Conservation (phyloP, 2,888 invertebrate genomes). For the Erpobdella octoculata region DNA sequence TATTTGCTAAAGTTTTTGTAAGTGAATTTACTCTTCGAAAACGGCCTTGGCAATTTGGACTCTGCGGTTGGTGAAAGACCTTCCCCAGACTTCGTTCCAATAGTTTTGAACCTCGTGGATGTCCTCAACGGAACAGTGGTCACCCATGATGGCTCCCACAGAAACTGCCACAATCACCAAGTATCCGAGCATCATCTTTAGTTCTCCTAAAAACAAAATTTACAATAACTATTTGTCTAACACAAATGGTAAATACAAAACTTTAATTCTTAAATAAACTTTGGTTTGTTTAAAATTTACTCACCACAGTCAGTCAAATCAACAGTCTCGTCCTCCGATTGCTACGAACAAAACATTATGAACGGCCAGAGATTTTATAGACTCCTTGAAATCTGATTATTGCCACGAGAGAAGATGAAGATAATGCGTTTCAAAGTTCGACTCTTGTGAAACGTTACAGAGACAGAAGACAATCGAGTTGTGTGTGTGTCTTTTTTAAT, state of each 20-base stretch:
- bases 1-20: background rate
- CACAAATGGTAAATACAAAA: background rate
- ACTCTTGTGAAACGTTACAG: too few species aligned
- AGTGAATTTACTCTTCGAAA: slow-evolving; percentile 32
- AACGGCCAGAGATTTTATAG: background rate
- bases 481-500: too few species aligned
- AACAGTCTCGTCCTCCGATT: slow-evolving; percentile 4
- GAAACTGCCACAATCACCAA: slow-evolving; percentile 16
- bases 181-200: slow-evolving; percentile 2
- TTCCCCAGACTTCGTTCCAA: slow-evolving; percentile 33
- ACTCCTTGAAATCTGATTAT: background rate
- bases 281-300: too few species aligned
- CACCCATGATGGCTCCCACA: slow-evolving; percentile 7
- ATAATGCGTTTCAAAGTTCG: slow-evolving; percentile 6
- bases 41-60: slow-evolving; percentile 31
- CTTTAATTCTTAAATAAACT: background rate
- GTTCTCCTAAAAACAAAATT: background rate
- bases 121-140: slow-evolving; percentile 33
- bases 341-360: background rate
- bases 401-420: too few species aligned
- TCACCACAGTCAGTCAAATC: background rate
- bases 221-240: background rate
- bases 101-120: slow-evolving; percentile 28
- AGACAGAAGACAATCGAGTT: too few species aligned
- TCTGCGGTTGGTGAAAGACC: slow-evolving; percentile 32